Evolutionary conservation across 2,113 vertebrate genomes (phyloP).

Genomic region (rabbit (Oryctolagus cuniculus)): DNA sequence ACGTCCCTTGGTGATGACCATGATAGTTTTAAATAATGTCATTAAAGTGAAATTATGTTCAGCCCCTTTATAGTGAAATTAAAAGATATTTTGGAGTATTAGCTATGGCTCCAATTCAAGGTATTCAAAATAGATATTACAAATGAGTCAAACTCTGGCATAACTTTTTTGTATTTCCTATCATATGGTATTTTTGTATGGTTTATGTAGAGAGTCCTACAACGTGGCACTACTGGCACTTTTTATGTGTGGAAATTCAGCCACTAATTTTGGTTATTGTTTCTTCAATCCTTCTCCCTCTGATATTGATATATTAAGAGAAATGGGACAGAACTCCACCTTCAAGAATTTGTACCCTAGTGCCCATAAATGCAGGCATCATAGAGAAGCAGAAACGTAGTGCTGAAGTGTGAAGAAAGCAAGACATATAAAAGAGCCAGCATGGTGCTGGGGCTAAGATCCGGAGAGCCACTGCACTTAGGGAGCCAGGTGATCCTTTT

Average conservation of each 20-base stretch:
- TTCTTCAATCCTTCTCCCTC: rapidly evolving
- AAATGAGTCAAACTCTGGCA: background rate
- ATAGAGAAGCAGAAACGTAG: too few relatives aligned
- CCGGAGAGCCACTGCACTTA: background rate
- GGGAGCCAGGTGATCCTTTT: background rate
- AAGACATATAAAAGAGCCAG: too few relatives aligned
- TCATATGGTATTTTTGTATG: background rate
- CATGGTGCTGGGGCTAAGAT: too few relatives aligned
- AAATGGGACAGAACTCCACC: rapidly evolving
- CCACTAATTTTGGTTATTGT: background rate
- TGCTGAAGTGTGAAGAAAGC: too few relatives aligned
- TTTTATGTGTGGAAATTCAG: background rate
- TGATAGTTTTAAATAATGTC: conserved; percentile 58
- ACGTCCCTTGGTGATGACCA: conserved; percentile 60
- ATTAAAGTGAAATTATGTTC: conserved; percentile 26
- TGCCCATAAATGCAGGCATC: rapidly evolving
- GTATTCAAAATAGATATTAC: background rate
- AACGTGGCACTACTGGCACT: rapidly evolving
- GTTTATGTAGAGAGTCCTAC: too few relatives aligned
- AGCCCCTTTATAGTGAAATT: background rate
- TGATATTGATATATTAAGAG: background rate
- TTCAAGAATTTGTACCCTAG: background rate
- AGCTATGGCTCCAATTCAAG: background rate
- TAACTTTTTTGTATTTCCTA: background rate
- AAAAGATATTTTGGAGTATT: background rate